Conservation (phyloP, 2,888 invertebrate species). For the Drosophila flavopinicola region DNA sequence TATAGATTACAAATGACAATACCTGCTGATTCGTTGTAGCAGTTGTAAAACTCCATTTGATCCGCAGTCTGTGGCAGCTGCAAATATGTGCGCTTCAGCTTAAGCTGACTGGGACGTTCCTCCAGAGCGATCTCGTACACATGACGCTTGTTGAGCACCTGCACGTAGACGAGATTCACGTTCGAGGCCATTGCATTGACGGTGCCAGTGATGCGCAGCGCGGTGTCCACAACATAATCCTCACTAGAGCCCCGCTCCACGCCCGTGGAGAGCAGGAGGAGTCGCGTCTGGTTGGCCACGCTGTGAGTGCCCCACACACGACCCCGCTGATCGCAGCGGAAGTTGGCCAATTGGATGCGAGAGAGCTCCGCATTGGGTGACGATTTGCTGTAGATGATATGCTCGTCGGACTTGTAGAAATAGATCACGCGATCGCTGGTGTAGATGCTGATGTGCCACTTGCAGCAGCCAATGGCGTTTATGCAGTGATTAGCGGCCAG, state of each 20-base stretch:
- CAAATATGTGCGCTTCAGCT: slow-evolving; percentile 27
- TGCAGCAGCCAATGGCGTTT: slow-evolving; percentile 85
- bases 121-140: slow-evolving; percentile 43
- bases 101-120: slow-evolving; percentile 1
- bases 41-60: slow-evolving; percentile 50
- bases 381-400: slow-evolving; percentile 1
- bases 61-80: slow-evolving; percentile 57
- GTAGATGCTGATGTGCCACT: slow-evolving; percentile 59
- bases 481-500: slow-evolving; percentile 85
- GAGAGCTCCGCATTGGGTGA: slow-evolving; percentile 33
- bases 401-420: slow-evolving; percentile 17
- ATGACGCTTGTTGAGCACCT: slow-evolving; percentile 48
- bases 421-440: slow-evolving; percentile 57
- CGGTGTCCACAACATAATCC: slow-evolving; percentile 2
- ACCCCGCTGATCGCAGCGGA: slow-evolving; percentile 12
- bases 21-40: slow-evolving; percentile 25
- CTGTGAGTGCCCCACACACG: slow-evolving; percentile 32
- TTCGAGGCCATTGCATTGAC: slow-evolving; percentile 43
- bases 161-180: slow-evolving; percentile 54
- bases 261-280: slow-evolving; percentile 30
- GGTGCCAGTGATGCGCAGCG: slow-evolving; percentile 43
- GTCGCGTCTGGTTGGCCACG: slow-evolving; percentile 26
- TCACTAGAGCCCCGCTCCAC: not conserved
- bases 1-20: not conserved
- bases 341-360: slow-evolving; percentile 42